Evolutionary conservation across 2,797 vertebrate species (phyloP).

Genomic region (Anabacerthia variegaticeps): DNA sequence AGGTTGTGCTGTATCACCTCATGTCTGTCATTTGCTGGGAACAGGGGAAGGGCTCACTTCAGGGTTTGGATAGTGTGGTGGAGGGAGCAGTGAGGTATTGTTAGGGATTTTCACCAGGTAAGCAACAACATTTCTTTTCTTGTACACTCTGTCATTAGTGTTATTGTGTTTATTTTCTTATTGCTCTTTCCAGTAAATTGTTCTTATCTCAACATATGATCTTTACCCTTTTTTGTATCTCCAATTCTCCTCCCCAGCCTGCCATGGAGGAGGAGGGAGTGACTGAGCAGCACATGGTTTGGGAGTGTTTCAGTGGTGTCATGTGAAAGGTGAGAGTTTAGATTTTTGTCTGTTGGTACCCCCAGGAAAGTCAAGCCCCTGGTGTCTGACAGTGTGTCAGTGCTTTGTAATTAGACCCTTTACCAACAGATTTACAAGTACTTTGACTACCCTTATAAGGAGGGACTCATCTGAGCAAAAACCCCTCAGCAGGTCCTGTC

Average conservation of each 20-base stretch:
- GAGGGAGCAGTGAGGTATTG: not conserved
- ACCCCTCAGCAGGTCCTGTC: no score
- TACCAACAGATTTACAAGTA: no score
- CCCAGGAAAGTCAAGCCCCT: no score
- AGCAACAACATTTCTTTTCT: not conserved
- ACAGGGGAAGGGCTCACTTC: rapidly evolving
- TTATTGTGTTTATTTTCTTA: not conserved
- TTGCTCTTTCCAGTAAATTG: not conserved
- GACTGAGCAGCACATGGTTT: not conserved
- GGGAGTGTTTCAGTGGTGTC: not conserved
- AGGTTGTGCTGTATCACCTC: not conserved
- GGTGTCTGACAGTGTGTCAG: no score
- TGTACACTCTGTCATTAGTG: not conserved
- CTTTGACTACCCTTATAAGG: no score
- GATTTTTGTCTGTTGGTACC: no score
- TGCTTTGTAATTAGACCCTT: no score
- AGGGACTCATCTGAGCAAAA: no score
- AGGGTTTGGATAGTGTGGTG: rapidly evolving
- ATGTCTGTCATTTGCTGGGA: not conserved
- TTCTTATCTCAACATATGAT: not conserved
- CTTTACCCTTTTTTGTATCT: not conserved
- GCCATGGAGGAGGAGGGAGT: not conserved
- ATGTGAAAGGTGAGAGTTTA: no score
- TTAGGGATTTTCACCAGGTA: not conserved
- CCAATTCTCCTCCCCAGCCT: not conserved